Conservation (phyloP, 1,140 invertebrate genomes). For the Caligus rogercresseyi region DNA sequence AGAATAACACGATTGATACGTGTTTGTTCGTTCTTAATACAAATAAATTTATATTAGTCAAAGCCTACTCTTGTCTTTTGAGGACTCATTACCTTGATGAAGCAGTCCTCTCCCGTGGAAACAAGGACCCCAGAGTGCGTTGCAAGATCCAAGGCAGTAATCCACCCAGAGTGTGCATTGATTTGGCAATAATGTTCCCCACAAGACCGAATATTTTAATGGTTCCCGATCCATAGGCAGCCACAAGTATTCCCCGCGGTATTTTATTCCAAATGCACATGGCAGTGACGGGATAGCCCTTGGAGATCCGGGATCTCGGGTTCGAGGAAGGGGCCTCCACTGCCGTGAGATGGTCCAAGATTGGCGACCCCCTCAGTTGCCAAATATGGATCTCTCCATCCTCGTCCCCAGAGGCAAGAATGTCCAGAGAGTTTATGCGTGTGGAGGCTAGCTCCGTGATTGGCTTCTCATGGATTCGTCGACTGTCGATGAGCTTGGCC, state of each 20-base stretch:
- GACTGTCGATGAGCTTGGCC: not conserved
- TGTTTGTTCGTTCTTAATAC: too few species aligned
- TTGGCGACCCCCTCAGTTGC: not conserved
- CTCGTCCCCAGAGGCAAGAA: slow-evolving; percentile 12
- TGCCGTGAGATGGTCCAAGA: not conserved
- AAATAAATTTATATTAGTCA: too few species aligned
- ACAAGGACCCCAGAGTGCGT: slow-evolving; percentile 3
- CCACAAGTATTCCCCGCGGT: not conserved
- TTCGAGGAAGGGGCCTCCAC: not conserved
- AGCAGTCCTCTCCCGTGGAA: slow-evolving; percentile 2
- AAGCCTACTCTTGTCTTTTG: too few species aligned
- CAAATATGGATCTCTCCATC: not conserved
- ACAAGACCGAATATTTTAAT: not conserved
- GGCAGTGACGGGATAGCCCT: slow-evolving; percentile 4
- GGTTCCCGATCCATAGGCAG: not conserved
- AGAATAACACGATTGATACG: too few species aligned
- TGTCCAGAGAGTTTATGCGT: not conserved
- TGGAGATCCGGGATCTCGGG: too few species aligned
- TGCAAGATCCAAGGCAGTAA: slow-evolving; percentile 9
- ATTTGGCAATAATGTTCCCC: slow-evolving; percentile 6
- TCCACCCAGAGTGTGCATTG: slow-evolving; percentile 5
- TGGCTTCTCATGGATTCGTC: not conserved
- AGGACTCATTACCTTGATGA: slow-evolving; percentile 10
- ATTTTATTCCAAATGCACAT: slow-evolving; percentile 15
- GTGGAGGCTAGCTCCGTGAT: slow-evolving; percentile 6